Base-by-base conservation (phyloP, 2,888 invertebrate genomes). In the Eilema caniola region DNA sequence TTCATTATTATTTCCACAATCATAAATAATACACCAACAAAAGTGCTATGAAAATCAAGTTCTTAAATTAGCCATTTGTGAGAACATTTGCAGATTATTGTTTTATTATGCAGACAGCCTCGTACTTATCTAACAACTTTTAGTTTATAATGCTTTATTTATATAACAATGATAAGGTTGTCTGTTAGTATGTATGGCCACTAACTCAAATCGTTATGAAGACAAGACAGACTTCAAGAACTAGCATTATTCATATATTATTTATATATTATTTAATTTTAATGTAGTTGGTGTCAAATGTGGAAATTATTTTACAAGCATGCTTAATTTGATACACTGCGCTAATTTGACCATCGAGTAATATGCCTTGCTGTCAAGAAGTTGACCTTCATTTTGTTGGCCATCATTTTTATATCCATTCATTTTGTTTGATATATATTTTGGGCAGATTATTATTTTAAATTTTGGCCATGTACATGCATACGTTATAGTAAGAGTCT, bases 361-460 rank as follows among this genome's bases (percentile, higher is more conserved):
- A 89, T 94, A 93, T 95, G 95, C 95, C 95, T 95, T 96, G 96
- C 96, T 97, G 97, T 97, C 97, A 97, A 98, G 98, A 98, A 98
- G 98, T 98, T 98, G 98, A 98, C 98, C 97, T 97, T 98, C 98
- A 97, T 98, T 98, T 97, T 96, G 97, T 97, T 97, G 97, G 97
- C 97, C 97, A 97, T 97, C 97, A 97, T 97, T 97, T 96, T 96
- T 96, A 95, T 96, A 95, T 96, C 93, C 94, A 94, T 95, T 91
- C 91, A 91, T 95, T 93, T 94, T 91, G 90, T 95, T 94, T 94
- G 89, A 92, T 92, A 91, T 94, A 90, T 94, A 92, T 95, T 93
- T 93, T 93, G 94, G 92, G 92, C 94, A 93, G 88, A 89, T 88
- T 89, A 89, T 90, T 90, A 84, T 82, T 85, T 90, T 90, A 85